These are phyloP conservation scores for Channa argus DNA, from an alignment of 2,113 vertebrate species.

Conservation along the genomic window DNA sequence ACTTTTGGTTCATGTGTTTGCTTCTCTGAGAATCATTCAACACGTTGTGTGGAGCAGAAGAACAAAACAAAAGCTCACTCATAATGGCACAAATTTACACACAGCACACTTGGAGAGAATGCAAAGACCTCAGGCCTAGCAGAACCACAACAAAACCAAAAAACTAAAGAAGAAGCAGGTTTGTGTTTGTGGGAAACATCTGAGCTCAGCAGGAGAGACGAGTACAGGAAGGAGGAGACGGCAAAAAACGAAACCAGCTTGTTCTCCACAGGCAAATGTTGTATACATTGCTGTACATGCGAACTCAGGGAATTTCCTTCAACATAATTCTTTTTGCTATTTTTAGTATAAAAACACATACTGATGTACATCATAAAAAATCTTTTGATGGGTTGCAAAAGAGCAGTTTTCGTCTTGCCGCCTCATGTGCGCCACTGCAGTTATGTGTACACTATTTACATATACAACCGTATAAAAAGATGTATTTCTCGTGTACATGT, in stretches of 20 bases:
- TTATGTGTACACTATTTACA: constrained; percentile 67
- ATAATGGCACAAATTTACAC: constrained; percentile 47
- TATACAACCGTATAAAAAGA: constrained; percentile 54
- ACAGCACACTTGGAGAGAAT: constrained; percentile 59
- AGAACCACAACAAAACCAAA: constrained; percentile 8
- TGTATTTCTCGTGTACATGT: constrained; percentile 34
- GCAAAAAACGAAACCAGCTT: constrained; percentile 30
- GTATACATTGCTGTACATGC: constrained; percentile 61
- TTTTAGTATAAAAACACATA: constrained; percentile 68
- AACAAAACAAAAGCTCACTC: constrained; percentile 48
- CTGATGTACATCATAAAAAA: constrained; percentile 7
- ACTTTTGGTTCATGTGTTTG: constrained; percentile 46
- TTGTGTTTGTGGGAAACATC: constrained; percentile 32
- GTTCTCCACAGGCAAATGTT: constrained; percentile 45
- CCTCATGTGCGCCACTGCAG: constrained; percentile 3
- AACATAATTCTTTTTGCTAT: constrained; percentile 28
- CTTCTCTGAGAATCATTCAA: constrained; percentile 38
- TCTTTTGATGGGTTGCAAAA: constrained; percentile 1
- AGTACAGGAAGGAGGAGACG: constrained; percentile 27
- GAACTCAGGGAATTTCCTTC: constrained; percentile 40
- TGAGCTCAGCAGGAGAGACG: constrained; percentile 32
- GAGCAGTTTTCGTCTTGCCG: constrained; percentile 23
- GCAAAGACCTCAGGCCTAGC: constrained; percentile 67
- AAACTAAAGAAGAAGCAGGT: constrained; percentile 6
- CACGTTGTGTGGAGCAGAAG: constrained; percentile 44